Evolutionary conservation across 2,888 invertebrate genomes (phyloP), one percentile per base, ranked within the genome.

Genomic region (Chromoteleia sp.): DNA sequence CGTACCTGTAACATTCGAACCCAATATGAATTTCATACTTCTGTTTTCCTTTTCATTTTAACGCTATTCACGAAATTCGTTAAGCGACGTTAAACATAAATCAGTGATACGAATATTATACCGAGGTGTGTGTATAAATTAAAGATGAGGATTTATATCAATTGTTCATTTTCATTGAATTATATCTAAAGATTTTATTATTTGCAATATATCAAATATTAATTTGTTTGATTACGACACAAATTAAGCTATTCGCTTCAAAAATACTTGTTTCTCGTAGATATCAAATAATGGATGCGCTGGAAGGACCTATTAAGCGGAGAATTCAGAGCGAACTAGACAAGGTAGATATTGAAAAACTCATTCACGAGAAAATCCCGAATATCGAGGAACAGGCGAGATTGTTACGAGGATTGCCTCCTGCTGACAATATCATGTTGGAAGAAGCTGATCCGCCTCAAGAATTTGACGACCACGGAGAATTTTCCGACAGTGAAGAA

Each of bases 221-320:
- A n/a, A n/a, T n/a, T n/a, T n/a, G n/a, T n/a, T n/a, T n/a, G n/a
- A n/a, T n/a, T n/a, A n/a, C n/a, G n/a, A n/a, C n/a, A 39, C 2
- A 12, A 39, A 39, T 12, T 1, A 33, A 33, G 5, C 1, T 8
- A 33, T 33, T 33, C 1, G 17, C 25, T 50, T 4, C n/a, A 14
- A 2, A 43, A 39, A 2, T 56, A 19, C 12, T 58, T 74, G 48
- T 52, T 68, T 25, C 33, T 25, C 21, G 3, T 73, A 91, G 91
- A 67, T 96, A 97, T 89, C 97, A 97, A 92, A 96, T 97, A 77
- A 96, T 97, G 94, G 96, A 97, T 87, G 96, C 96, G 0, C 89
- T 97, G 39, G 97, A 97, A 92, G 94, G 94, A 36, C 97, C 97
- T 0, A 91, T 97, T 1, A 96, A 94, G 88, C 94, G 94, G 84